A percentile compares a stretch with the other conserved stretches of the same genome.
These are phyloP conservation scores for Cassiopea xamachana DNA, from an alignment of 30 jellyfish, hydroid and myxozoan species.

Conservation along the genomic window DNA sequence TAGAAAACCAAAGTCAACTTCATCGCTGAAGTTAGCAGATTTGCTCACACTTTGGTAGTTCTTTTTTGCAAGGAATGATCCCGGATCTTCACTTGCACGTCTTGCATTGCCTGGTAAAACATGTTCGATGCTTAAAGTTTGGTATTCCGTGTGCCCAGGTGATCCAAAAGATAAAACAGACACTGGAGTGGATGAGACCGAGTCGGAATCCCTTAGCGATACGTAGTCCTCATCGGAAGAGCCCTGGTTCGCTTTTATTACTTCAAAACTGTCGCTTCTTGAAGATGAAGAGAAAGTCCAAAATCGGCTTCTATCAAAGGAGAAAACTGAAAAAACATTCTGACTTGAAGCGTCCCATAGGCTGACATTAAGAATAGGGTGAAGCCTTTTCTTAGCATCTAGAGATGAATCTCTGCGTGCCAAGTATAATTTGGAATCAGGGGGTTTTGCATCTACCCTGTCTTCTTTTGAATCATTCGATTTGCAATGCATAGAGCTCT, in stretches of 20 bases:
- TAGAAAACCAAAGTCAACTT: slow-evolving; percentile 31
- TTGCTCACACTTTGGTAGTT: not conserved
- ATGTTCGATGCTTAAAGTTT: not conserved
- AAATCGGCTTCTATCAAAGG: slow-evolving; percentile 47
- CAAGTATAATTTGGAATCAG: not conserved
- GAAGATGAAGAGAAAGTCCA: slow-evolving; percentile 55
- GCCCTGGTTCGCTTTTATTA: slow-evolving; percentile 41
- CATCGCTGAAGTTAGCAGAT: slow-evolving; percentile 12
- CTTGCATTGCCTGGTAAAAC: slow-evolving; percentile 58
- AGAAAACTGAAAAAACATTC: slow-evolving; percentile 4
- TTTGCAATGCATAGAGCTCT: not conserved
- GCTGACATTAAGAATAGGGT: not conserved
- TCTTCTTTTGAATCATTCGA: not conserved
- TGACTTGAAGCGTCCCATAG: not conserved
- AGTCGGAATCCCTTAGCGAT: slow-evolving; percentile 50
- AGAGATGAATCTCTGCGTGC: slow-evolving; percentile 24
- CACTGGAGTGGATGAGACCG: slow-evolving; percentile 36
- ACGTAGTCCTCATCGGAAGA: slow-evolving; percentile 66
- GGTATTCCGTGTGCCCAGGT: slow-evolving; percentile 21
- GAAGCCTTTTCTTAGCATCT: slow-evolving; percentile 12
- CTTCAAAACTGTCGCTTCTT: slow-evolving; percentile 66
- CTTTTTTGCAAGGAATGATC: not conserved
- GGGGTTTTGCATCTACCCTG: not conserved
- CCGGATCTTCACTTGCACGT: slow-evolving; percentile 16
- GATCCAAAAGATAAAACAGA: slow-evolving; percentile 26